These are phyloP conservation scores for Lacerta bilineata DNA, from an alignment of 2,797 vertebrate species.

Conservation along the genomic window DNA sequence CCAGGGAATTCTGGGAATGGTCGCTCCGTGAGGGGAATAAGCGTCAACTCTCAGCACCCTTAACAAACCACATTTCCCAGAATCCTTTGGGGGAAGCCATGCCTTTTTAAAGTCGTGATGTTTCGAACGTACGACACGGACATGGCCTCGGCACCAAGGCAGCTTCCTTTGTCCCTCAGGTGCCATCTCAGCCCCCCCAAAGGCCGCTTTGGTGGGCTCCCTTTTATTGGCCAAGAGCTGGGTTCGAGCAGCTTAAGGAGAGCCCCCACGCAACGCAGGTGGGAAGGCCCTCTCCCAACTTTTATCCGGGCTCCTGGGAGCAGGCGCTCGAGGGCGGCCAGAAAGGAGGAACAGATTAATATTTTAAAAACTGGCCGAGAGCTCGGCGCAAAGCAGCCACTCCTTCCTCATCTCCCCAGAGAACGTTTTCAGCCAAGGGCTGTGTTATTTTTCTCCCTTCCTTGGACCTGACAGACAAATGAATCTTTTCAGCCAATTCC, in stretches of 20 bases:
- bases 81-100: too few species aligned
- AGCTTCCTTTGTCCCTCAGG: neutral
- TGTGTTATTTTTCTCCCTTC: neutral
- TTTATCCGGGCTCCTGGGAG: neutral
- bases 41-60: too few species aligned
- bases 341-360: neutral
- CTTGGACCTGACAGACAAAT: neutral
- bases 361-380: neutral
- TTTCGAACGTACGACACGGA: too few species aligned
- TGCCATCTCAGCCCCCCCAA: neutral
- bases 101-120: too few species aligned
- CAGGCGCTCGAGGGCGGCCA: neutral
- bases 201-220: neutral
- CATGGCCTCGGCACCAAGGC: too few species aligned
- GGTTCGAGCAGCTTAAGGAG: fast-evolving
- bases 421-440: neutral
- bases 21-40: too few species aligned
- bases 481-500: conserved; percentile 22
- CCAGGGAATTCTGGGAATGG: too few species aligned
- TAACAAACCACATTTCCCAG: too few species aligned
- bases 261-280: conserved; percentile 13
- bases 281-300: neutral
- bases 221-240: neutral
- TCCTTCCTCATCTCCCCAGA: neutral
- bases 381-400: neutral